A percentile compares a stretch with the other conserved stretches of the same genome.
Conservation (phyloP, 2,797 vertebrate genomes). For the Anguilla megastoma region DNA sequence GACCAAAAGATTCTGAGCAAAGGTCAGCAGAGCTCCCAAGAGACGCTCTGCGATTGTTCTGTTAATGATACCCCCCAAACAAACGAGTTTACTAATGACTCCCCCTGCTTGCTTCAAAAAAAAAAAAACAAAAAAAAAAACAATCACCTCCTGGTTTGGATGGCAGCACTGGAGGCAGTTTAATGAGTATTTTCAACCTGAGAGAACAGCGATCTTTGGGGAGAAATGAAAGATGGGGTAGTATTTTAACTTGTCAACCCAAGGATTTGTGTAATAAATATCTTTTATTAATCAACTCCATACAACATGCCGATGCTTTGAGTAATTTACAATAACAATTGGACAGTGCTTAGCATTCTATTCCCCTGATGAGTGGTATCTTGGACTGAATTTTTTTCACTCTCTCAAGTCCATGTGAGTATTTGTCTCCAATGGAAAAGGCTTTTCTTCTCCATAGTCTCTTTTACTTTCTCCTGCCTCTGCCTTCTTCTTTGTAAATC, state of each 20-base stretch:
- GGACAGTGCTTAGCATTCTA: constrained; percentile 49
- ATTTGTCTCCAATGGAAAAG: constrained; percentile 20
- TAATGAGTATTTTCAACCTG: constrained; percentile 91
- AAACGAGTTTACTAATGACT: constrained; percentile 93
- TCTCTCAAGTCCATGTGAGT: constrained; percentile 5
- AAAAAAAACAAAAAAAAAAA: constrained; percentile 72
- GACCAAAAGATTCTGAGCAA: constrained; percentile 96
- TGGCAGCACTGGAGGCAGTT: constrained; percentile 80
- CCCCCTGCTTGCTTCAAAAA: constrained; percentile 72
- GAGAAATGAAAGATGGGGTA: constrained; percentile 82
- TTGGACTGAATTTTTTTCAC: constrained; percentile 29
- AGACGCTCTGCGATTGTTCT: constrained; percentile 91
- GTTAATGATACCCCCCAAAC: constrained; percentile 93
- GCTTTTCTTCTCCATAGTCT: neutral
- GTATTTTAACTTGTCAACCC: constrained; percentile 80
- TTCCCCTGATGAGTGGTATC: constrained; percentile 43
- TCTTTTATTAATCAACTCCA: constrained; percentile 85
- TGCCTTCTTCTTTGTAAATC: neutral
- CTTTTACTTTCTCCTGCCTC: neutral
- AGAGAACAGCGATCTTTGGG: constrained; percentile 83
- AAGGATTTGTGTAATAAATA: constrained; percentile 88
- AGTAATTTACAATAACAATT: constrained; percentile 58
- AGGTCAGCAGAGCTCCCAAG: constrained; percentile 95
- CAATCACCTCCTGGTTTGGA: constrained; percentile 89
- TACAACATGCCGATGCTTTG: constrained; percentile 65